These are phyloP conservation scores for Aporrectodea caliginosa DNA, from an alignment of 1,140 invertebrate species.

Conservation along the genomic window DNA sequence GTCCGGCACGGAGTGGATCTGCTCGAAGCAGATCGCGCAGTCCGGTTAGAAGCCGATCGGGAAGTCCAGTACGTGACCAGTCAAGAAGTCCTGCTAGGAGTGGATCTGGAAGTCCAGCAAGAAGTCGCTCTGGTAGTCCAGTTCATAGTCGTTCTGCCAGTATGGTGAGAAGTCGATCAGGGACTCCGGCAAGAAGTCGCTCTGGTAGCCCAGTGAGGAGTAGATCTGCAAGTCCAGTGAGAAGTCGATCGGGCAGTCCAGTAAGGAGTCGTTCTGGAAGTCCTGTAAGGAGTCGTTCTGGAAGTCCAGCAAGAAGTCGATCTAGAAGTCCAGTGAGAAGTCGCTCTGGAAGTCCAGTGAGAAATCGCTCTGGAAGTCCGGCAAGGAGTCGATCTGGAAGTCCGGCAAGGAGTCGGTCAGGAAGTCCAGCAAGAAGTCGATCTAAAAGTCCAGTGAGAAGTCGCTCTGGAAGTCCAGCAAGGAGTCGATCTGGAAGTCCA, in stretches of 20 bases:
- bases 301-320: neutral
- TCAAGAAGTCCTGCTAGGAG: neutral
- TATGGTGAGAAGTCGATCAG: neutral
- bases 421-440: neutral
- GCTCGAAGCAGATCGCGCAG: neutral
- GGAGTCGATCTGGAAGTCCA: neutral
- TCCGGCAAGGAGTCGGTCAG: neutral
- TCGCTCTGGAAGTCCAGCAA: neutral
- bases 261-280: neutral
- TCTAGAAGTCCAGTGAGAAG: neutral
- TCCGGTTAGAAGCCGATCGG: neutral
- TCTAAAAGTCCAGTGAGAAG: neutral
- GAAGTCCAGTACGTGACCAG: neutral
- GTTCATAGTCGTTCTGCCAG: neutral
- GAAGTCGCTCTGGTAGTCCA: neutral
- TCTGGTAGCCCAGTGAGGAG: neutral
- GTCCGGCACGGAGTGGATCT: neutral
- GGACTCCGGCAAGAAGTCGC: neutral
- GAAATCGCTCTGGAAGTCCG: neutral
- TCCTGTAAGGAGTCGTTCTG: neutral
- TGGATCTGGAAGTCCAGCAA: neutral
- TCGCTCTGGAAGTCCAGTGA: neutral
- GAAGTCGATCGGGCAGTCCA: neutral
- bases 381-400: neutral
- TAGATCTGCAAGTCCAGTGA: neutral